Evolutionary conservation across 2,113 vertebrate species (phyloP).

Genomic region (Ageneiosus marmoratus): DNA sequence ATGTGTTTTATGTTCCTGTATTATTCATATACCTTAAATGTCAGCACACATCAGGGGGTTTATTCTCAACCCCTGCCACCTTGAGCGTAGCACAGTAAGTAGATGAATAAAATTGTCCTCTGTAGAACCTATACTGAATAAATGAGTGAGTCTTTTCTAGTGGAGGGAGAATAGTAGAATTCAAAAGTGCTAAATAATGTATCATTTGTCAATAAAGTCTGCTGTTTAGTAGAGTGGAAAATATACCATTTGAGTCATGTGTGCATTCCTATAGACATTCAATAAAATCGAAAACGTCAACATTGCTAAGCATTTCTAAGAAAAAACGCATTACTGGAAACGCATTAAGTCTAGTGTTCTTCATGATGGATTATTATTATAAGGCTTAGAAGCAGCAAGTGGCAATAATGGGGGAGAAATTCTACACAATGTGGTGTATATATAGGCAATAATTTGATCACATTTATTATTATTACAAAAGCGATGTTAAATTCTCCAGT

Average conservation of each 20-base stretch:
- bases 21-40: constrained; percentile 53
- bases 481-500: background rate
- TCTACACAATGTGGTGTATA: no score
- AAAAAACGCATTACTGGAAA: background rate
- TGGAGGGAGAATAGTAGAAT: background rate
- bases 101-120: background rate
- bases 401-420: background rate
- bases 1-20: constrained; percentile 41
- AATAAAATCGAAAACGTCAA: background rate
- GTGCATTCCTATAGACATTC: background rate
- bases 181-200: constrained; percentile 1
- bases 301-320: background rate
- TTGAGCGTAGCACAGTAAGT: background rate
- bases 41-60: constrained; percentile 44
- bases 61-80: constrained; percentile 9
- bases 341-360: background rate
- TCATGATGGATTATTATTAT: background rate
- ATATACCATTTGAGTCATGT: background rate
- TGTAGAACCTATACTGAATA: background rate
- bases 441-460: background rate
- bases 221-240: background rate
- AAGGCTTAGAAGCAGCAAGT: background rate
- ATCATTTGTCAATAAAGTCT: background rate
- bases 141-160: background rate
- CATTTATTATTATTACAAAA: background rate